Base-by-base conservation (phyloP, 2,797 vertebrate species). In the Masticophis lateralis region DNA sequence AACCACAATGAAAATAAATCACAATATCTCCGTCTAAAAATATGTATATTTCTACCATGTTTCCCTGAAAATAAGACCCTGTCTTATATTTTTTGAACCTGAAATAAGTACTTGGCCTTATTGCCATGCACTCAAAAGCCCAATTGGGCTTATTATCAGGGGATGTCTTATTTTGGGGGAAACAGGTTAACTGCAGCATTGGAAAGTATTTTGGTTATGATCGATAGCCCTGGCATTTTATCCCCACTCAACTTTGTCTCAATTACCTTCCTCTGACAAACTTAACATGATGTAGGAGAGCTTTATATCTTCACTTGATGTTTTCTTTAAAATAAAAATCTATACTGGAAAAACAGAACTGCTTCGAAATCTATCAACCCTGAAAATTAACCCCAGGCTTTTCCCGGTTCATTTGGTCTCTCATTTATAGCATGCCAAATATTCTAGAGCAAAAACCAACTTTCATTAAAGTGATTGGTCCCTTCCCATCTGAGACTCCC, bases 401-500 rank as follows among this genome's bases (percentile, higher is more conserved):
- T 57, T 83, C 25, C 63, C 86, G 60, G 56, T 90, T 93, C 37
- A 74, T 87, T 94, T 91, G 60, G 28, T 79, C 18, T 79, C 66
- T 60, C 47, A 87, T 83, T 28, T 59, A 57, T 16, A 57, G 37
- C 43, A 90, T 6, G 20, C 10, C 28, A 94, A 92, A 74, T 43
- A 51, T 91, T 92, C 83, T 74, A 79, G 53, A 66, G 37, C 53
- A 93, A 16, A 93, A 87, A 90, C 5, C 20, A 59, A 59, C 86
- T 92, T 43, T 88, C 57, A 93, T 87, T 74, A 87, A 20, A 60
- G 4, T 47, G 79, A 83, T 83, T 83, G 56, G 25, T 56, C 86
- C 88, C 60, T 91, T 91, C 83, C 28, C 63, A 94, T 37, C 22
- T 22, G 47, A 91, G 83, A 91, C 18, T 83, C 32, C 63, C 66